Percentiles rank a stretch among this genome's conserved stretches.
These are phyloP conservation scores for Cassiopea andromeda DNA, from an alignment of 30 jellyfish, hydroid and myxozoan species.

Conservation along the genomic window DNA sequence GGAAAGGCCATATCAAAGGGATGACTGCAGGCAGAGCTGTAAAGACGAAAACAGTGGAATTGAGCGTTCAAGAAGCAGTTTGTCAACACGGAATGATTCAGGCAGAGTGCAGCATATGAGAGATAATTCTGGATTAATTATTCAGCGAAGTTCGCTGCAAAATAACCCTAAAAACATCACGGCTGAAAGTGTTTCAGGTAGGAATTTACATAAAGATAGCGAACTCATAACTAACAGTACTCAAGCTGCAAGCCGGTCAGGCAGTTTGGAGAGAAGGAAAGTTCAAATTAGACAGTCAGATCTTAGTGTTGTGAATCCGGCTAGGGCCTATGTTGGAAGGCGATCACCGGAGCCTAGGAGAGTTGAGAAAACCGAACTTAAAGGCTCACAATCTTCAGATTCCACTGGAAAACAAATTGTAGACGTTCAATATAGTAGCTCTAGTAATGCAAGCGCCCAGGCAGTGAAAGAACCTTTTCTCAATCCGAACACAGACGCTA, in stretches of 20 bases:
- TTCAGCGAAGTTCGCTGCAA: neutral
- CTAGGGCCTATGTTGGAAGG: neutral
- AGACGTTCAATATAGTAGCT: neutral
- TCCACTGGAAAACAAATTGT: neutral
- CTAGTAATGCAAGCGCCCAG: neutral
- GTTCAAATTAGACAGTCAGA: neutral
- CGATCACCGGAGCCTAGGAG: neutral
- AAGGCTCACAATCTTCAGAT: neutral
- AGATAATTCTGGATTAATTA: neutral
- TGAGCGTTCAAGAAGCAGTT: neutral
- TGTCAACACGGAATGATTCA: neutral
- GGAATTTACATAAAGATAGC: neutral
- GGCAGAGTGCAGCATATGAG: neutral
- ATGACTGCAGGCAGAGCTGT: neutral
- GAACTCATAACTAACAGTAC: neutral
- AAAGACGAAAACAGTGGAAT: neutral
- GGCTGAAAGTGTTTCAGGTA: neutral
- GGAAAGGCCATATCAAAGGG: neutral
- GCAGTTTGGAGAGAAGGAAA: neutral
- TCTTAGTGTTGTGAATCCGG: neutral
- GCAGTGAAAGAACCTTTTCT: neutral
- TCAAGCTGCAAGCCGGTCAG: neutral
- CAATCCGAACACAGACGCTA: neutral
- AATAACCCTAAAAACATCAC: neutral
- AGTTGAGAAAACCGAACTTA: neutral